Percentiles rank a stretch among this genome's conserved stretches.
Conservation (phyloP, 2,888 invertebrate species). For the Pteria penguin region DNA sequence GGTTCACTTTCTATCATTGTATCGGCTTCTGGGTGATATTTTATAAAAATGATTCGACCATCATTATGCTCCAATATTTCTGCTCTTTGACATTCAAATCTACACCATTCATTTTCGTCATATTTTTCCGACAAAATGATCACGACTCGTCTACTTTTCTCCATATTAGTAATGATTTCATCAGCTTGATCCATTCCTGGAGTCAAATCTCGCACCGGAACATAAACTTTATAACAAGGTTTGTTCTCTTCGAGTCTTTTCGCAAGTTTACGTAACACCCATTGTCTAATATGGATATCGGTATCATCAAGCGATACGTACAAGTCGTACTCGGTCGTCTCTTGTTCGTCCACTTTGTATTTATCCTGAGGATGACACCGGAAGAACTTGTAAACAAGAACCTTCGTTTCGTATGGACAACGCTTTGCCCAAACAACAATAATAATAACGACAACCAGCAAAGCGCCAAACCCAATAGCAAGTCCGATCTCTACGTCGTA, state of each 20-base stretch:
- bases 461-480: constrained; percentile 42
- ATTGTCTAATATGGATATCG: constrained; percentile 51
- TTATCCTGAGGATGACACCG: constrained; percentile 55
- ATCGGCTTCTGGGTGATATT: constrained; percentile 47
- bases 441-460: constrained; percentile 41
- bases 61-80: constrained; percentile 53
- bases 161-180: constrained; percentile 42
- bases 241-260: constrained; percentile 50
- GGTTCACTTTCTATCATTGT: constrained; percentile 43
- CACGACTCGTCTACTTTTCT: constrained; percentile 48
- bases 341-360: constrained; percentile 42
- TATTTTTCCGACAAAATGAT: constrained; percentile 50
- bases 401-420: constrained; percentile 61
- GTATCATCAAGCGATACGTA: constrained; percentile 57
- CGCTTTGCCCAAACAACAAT: constrained; percentile 52
- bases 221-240: constrained; percentile 44
- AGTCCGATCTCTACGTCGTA: constrained; percentile 46
- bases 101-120: constrained; percentile 47
- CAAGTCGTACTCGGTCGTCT: neutral
- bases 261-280: constrained; percentile 49
- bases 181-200: constrained; percentile 41
- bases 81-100: constrained; percentile 48
- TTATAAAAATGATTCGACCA: constrained; percentile 52
- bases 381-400: constrained; percentile 49
- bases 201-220: constrained; percentile 36